Conservation (phyloP, 2,797 vertebrate genomes). For the Parotocinclus haroldoi region DNA sequence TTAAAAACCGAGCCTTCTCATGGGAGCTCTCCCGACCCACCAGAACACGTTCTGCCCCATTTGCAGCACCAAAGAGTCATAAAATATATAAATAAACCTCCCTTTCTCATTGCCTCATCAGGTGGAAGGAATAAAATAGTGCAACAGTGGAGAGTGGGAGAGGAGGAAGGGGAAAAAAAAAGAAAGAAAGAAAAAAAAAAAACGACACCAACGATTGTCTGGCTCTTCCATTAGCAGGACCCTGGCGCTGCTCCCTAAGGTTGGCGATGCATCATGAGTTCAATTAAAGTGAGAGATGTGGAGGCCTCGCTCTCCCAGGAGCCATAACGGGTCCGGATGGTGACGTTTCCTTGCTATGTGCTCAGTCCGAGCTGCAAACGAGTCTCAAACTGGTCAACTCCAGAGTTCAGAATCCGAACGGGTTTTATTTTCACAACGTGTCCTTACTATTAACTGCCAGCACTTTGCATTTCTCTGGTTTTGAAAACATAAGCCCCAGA, state of each 20-base stretch:
- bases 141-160: slow-evolving; percentile 12
- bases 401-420: no score
- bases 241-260: slow-evolving; percentile 26
- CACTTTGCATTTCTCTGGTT: no score
- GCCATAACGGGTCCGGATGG: slow-evolving; percentile 30
- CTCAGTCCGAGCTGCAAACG: not conserved
- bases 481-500: no score
- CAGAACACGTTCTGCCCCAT: slow-evolving; percentile 47
- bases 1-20: slow-evolving; percentile 21
- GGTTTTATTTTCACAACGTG: no score
- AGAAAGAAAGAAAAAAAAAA: slow-evolving; percentile 18
- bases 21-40: slow-evolving; percentile 37
- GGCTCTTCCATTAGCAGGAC: slow-evolving; percentile 36
- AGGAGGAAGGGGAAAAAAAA: slow-evolving; percentile 28
- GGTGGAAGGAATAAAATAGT: slow-evolving; percentile 10
- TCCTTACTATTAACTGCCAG: no score
- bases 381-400: no score
- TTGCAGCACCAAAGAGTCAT: slow-evolving; percentile 33
- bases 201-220: slow-evolving; percentile 42
- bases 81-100: slow-evolving; percentile 35
- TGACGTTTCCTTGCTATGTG: slow-evolving; percentile 20
- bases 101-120: slow-evolving; percentile 20
- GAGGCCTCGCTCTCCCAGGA: slow-evolving; percentile 30
- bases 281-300: slow-evolving; percentile 44
- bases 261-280: slow-evolving; percentile 44